Base-by-base conservation (phyloP, 2,888 invertebrate genomes). In the Candidula unifasciata region DNA sequence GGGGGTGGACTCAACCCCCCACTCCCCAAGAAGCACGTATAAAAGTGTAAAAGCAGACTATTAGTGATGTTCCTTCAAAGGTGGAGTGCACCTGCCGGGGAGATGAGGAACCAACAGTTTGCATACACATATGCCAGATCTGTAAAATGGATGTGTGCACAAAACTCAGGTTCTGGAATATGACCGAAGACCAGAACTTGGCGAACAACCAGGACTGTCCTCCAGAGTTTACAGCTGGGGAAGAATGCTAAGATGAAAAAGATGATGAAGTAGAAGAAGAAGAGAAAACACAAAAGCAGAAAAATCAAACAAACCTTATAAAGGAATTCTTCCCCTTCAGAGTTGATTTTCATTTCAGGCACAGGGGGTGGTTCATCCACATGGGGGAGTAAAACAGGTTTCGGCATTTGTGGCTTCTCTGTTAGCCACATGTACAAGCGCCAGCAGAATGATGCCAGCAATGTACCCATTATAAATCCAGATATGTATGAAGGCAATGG, bases 261-360 rank as follows among this genome's bases (percentile, higher is more conserved):
- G 57, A 54, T 18, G 57, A 10, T 16, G 8, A 54, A 54, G 13
- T 18, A 54, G 8, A 16, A 16, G 18, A 54, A 54, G 57, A 54
- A 54, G 18, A 18, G 18, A 54, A 54, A 54, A 54, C 13, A 66
- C 10, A 8, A 71, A 13, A 33, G 16, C n/a, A n/a, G n/a, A n/a
- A n/a, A n/a, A n/a, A n/a, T n/a, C n/a, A n/a, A n/a, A 54, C 88
- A 81, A 87, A 93, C 93, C 90, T 91, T 92, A 85, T 91, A 92
- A 8, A 66, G 16, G 80, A 88, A 88, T 13, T 90, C 90, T 87
- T 93, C 92, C 73, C 90, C 89, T 79, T 88, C 86, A 30, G 84
- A 87, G 21, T 88, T 87, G 81, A 89, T 86, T 80, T 87, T 90
- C 87, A 91, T 91, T 86, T 91, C 91, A 68, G 92, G 92, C 5